A percentile compares a stretch with the other conserved stretches of the same genome.
Evolutionary conservation across 2,113 vertebrate species (phyloP).

Genomic region (Canis aureus): DNA sequence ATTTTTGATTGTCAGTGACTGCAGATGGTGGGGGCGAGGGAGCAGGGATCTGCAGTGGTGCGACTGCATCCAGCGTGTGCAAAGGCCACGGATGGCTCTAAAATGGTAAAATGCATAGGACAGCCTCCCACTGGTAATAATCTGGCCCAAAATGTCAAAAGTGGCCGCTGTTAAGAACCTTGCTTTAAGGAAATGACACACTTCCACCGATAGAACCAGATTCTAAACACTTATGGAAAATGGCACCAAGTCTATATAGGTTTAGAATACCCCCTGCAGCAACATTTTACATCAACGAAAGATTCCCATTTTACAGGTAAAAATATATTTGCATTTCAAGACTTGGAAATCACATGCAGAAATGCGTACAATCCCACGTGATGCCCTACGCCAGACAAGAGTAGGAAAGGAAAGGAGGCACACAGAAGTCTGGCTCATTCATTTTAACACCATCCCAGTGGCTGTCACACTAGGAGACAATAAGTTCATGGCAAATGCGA

Average conservation of each 20-base stretch:
- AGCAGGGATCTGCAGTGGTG: neutral
- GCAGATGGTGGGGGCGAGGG: no score
- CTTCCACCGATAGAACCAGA: neutral
- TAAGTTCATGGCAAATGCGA: neutral
- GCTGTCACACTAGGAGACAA: neutral
- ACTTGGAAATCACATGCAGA: neutral
- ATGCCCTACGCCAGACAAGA: neutral
- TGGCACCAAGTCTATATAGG: neutral
- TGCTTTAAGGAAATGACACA: neutral
- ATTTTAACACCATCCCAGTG: neutral
- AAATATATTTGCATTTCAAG: neutral
- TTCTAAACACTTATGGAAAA: neutral
- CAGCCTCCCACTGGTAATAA: neutral
- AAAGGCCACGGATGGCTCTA: neutral
- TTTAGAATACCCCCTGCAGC: neutral
- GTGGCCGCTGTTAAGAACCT: neutral
- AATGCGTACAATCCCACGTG: neutral
- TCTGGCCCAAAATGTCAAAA: neutral
- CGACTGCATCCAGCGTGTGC: neutral
- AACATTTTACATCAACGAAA: neutral
- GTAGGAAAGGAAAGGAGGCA: neutral
- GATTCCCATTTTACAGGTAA: conserved; percentile 5
- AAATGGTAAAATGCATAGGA: neutral
- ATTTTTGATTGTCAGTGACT: neutral
- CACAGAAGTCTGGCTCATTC: neutral